Evolutionary conservation across 1,140 invertebrate genomes (phyloP).

Genomic region (Ips typographus): DNA sequence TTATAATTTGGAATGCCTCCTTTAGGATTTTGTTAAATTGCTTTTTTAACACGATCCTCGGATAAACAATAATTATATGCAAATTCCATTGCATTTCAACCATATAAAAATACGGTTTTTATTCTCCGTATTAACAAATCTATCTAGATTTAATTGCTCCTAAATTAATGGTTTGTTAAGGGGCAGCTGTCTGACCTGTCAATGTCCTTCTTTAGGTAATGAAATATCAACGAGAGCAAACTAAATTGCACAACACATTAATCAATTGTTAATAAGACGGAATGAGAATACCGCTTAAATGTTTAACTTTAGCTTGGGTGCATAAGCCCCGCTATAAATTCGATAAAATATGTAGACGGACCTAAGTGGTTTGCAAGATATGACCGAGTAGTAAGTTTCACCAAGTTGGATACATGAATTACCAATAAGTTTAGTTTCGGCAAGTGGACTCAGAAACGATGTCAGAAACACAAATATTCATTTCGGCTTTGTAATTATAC

Average conservation of each 20-base stretch:
- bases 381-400: constrained; percentile 31
- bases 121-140: not conserved
- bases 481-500: not conserved
- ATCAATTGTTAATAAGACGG: constrained; percentile 28
- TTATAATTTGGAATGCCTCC: constrained; percentile 24
- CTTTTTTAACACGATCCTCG: not conserved
- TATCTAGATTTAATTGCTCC: no score
- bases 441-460: no score
- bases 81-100: not conserved
- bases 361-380: constrained; percentile 36
- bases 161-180: no score
- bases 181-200: no score
- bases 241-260: constrained; percentile 13
- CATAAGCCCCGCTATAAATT: constrained; percentile 35
- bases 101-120: not conserved
- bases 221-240: not conserved
- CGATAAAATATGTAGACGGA: constrained; percentile 33
- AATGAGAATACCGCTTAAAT: constrained; percentile 33
- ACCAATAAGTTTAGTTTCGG: constrained; percentile 4
- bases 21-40: constrained; percentile 28
- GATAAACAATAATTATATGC: not conserved
- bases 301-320: constrained; percentile 31
- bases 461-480: not conserved
- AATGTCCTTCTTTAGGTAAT: not conserved
- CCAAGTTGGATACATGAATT: constrained; percentile 27